Evolutionary conservation across 2,888 invertebrate genomes (phyloP).

Genomic region (Synanthedon myopaeformis): DNA sequence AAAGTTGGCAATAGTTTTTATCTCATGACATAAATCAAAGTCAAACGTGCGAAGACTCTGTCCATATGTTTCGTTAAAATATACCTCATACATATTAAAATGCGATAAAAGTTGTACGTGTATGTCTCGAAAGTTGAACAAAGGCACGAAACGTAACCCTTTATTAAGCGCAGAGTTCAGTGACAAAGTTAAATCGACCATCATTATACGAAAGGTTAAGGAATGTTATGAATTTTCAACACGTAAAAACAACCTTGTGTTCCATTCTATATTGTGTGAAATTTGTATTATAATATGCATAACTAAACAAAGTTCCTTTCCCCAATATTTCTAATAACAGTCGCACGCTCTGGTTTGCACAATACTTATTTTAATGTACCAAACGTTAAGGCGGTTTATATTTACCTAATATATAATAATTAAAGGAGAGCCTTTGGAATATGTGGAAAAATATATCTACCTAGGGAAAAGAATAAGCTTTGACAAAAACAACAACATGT

Average conservation of each 20-base stretch:
- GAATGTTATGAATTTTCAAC: constrained; percentile 10
- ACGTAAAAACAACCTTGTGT: constrained; percentile 6
- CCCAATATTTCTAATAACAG: no score
- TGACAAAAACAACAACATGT: no score
- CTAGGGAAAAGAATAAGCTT: no score
- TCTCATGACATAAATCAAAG: not conserved
- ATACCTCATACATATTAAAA: constrained; percentile 1
- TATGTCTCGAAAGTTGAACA: constrained; percentile 14
- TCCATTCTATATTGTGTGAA: constrained; percentile 1
- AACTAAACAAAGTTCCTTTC: no score
- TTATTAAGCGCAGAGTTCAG: constrained; percentile 13
- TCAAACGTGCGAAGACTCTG: not conserved
- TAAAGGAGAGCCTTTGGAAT: no score
- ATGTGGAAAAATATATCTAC: no score
- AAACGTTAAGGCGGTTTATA: no score
- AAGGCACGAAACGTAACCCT: constrained; percentile 10
- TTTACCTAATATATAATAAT: no score
- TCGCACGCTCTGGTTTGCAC: no score
- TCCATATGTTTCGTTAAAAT: not conserved
- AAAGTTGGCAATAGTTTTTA: not conserved
- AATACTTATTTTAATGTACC: no score
- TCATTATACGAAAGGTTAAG: constrained; percentile 5
- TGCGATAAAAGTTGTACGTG: constrained; percentile 9
- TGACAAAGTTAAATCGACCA: constrained; percentile 19
- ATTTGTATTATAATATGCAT: no score